Evolutionary conservation across 2,888 invertebrate species (phyloP).

Genomic region (Drosophila pegasa): DNA sequence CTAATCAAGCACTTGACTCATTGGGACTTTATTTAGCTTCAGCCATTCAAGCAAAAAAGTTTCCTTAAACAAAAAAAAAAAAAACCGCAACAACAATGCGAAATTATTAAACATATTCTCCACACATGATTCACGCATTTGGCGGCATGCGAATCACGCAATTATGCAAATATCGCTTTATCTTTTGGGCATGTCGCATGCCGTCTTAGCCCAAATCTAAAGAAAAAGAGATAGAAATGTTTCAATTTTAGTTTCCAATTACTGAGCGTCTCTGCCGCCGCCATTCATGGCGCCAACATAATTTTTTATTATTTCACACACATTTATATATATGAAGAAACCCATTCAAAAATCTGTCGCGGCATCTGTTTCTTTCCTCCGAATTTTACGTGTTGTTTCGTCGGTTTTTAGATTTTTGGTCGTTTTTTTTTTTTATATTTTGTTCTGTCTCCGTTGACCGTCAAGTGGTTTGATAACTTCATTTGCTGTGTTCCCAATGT

Average conservation of each 20-base stretch:
- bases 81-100: not conserved
- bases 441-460: conserved; percentile 27
- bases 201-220: conserved; percentile 29
- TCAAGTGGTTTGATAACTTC: conserved; percentile 70
- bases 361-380: conserved; percentile 35
- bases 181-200: conserved; percentile 41
- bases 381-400: conserved; percentile 59
- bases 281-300: conserved; percentile 62
- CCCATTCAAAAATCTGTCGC: conserved; percentile 65
- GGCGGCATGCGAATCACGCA: conserved; percentile 73
- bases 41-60: conserved; percentile 11
- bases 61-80: conserved; percentile 9
- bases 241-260: conserved; percentile 63
- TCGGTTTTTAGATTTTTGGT: conserved; percentile 38
- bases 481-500: conserved; percentile 47
- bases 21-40: conserved; percentile 14
- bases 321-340: conserved; percentile 3
- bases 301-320: conserved; percentile 57
- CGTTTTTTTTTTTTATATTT: conserved; percentile 4
- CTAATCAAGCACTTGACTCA: conserved; percentile 58
- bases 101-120: conserved; percentile 18
- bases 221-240: conserved; percentile 25
- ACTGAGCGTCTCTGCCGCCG: conserved; percentile 29
- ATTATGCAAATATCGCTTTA: conserved; percentile 73
- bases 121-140: conserved; percentile 55